Evolutionary conservation across 2,888 invertebrate species (phyloP).

Genomic region (Drosophila niveifrons): DNA sequence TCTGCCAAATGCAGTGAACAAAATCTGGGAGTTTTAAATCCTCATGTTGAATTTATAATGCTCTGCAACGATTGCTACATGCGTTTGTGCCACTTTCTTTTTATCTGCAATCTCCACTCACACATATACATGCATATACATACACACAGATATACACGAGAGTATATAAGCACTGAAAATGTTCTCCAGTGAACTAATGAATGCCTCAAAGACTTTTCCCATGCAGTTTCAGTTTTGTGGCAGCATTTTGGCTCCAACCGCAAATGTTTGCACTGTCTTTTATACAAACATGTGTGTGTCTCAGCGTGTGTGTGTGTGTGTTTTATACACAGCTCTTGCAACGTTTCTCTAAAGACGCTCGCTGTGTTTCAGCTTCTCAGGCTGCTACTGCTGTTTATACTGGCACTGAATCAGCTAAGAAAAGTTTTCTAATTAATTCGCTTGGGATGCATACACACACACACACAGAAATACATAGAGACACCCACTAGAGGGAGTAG

Average conservation of each 20-base stretch:
- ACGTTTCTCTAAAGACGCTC: constrained; percentile 54
- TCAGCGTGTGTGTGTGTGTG: constrained; percentile 12
- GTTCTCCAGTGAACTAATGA: constrained; percentile 71
- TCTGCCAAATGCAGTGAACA: constrained; percentile 55
- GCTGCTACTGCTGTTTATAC: constrained; percentile 50
- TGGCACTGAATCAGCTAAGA: constrained; percentile 80
- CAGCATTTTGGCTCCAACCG: constrained; percentile 60
- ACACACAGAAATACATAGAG: constrained; percentile 17
- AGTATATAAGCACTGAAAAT: constrained; percentile 54
- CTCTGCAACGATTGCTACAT: constrained; percentile 29
- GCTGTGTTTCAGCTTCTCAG: constrained; percentile 40
- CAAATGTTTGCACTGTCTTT: constrained; percentile 63
- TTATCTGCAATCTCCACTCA: constrained; percentile 25
- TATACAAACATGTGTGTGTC: constrained; percentile 10
- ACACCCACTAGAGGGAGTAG: constrained; percentile 19
- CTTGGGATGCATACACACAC: constrained; percentile 59
- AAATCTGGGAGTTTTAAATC: constrained; percentile 65
- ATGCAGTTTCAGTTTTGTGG: constrained; percentile 69
- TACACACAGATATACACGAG: constrained; percentile 4
- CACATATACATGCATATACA: constrained; percentile 6
- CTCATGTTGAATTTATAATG: constrained; percentile 64
- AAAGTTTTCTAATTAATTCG: constrained; percentile 82
- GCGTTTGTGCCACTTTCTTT: constrained; percentile 54
- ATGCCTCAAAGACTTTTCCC: constrained; percentile 69
- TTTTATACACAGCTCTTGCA: constrained; percentile 31